Evolutionary conservation across 2,888 invertebrate species (phyloP), one percentile per base, ranked within the genome.

Genomic region (Pyrocoelia pectoralis): DNA sequence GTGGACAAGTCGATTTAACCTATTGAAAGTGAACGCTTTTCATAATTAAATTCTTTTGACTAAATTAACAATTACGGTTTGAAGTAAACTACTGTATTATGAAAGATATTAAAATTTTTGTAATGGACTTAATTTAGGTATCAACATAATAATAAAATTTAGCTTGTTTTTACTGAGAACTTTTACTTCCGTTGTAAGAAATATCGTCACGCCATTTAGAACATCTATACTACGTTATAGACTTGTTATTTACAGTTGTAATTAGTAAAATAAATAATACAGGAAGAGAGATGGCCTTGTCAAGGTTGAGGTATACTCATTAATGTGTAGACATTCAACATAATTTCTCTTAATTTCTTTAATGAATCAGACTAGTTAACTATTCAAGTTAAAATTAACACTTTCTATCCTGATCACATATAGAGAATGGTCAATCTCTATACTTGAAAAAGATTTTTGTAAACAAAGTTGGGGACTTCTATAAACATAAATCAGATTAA

Each of bases 241-340:
- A 43, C 15, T 43, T 15, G 13, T 15, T 15, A 14, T 15, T 43
- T 14, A 14, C 15, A 24, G 10, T 10, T 17, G 17, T 46, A 17
- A 17, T 46, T 46, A 46, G 40, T 33, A 50, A 56, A 52, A 18
- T 58, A 52, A 58, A 43, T 15, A 57, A 59, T 46, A 46, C 43
- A 53, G 59, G 59, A 59, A 59, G 50, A 57, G 28, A 18, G 8
- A 8, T 38, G 53, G 38, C 59, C 59, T 59, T 58, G 52, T 10
- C 58, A 58, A 58, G 58, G 58, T 46, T 43, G 43, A 43, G 5
- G 38, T 38, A 12, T 9, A 38, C 4, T 24, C 38, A 38, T 38
- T 38, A 38, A n/a, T 24, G 3, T 24, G 24, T 24, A 24, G 12
- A 9, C 38, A 12, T 38, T 38, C 12, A 41, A 41, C 13, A 14